Evolutionary conservation across 2,888 invertebrate genomes (phyloP), one percentile per base, ranked within the genome.

Genomic region (Venusia cambrica): DNA sequence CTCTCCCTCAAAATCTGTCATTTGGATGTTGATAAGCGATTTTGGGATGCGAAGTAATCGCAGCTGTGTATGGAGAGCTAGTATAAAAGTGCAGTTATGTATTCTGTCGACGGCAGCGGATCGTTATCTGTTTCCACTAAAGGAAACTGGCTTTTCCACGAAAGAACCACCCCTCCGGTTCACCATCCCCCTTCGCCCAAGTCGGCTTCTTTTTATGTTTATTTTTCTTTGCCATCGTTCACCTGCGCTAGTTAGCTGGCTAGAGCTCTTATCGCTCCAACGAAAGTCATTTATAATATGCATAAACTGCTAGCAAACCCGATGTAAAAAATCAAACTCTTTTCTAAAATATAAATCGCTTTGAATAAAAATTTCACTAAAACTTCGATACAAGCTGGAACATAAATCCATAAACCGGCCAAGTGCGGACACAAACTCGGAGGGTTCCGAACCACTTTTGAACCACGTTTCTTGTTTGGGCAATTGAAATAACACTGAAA

Each of bases 81-180:
- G 72, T 66, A n/a, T n/a, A n/a, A n/a, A 69, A 76, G 67, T 81
- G 79, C 77, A 80, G 77, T 80, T 80, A 80, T 79, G 83, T 83
- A 83, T 85, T 84, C 84, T 73, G 80, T 80, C 81, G 85, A 77
- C 79, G 77, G 79, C 76, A 76, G 72, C 65, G 83, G 84, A 85
- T 87, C 85, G 85, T 87, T 85, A 87, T 85, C 87, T 85, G 81
- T 85, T 85, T 83, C 83, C 75, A 87, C 77, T 81, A 79, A 87
- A 85, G 83, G 77, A 84, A 84, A 83, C 85, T 83, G 83, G 73
- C 79, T 84, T 83, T 78, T 77, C 77, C 67, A 72, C 74, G 77
- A 80, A 80, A 75, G 79, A 81, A 75, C 76, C 80, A 66, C 83
- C 81, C 79, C 72, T 58, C 57, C 63, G 68, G 70, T 66, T 62